phyloP scores from a whole-genome alignment of 2,113 vertebrate species.

The Thunnus maccoyii region DNA sequence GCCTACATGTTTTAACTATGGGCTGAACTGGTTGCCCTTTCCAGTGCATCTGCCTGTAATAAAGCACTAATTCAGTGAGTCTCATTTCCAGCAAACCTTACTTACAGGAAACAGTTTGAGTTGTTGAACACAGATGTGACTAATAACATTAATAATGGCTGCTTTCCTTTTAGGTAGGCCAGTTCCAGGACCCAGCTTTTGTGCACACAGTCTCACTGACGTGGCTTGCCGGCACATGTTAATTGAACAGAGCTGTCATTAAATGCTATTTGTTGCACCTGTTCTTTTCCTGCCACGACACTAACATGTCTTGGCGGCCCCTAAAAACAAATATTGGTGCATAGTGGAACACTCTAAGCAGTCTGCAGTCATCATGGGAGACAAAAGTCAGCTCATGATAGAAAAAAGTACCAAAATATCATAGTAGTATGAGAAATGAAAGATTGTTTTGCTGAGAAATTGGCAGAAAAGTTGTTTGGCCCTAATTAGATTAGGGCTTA shows the following conservation, averaged over 20 bases:
- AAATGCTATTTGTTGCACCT: neutral
- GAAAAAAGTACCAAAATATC: neutral
- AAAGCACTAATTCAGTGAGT: neutral
- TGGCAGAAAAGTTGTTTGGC: no score
- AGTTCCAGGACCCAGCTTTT: neutral
- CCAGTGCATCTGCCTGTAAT: neutral
- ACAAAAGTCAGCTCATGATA: neutral
- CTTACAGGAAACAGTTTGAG: neutral
- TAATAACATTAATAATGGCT: neutral
- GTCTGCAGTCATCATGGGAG: no score
- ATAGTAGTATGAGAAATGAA: no score
- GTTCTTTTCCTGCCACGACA: constrained; percentile 4
- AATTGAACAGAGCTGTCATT: neutral
- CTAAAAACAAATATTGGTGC: neutral
- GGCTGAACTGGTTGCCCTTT: constrained; percentile 3
- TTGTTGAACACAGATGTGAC: neutral
- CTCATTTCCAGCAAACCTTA: neutral
- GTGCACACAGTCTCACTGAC: neutral
- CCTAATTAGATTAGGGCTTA: no score
- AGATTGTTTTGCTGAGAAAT: no score
- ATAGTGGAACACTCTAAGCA: neutral
- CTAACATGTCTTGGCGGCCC: neutral
- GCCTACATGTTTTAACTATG: neutral
- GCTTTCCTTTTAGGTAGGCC: neutral
- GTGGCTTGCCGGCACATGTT: neutral